These are phyloP conservation scores for Osmerus mordax DNA, from an alignment of 2,113 vertebrate species.

Conservation along the genomic window DNA sequence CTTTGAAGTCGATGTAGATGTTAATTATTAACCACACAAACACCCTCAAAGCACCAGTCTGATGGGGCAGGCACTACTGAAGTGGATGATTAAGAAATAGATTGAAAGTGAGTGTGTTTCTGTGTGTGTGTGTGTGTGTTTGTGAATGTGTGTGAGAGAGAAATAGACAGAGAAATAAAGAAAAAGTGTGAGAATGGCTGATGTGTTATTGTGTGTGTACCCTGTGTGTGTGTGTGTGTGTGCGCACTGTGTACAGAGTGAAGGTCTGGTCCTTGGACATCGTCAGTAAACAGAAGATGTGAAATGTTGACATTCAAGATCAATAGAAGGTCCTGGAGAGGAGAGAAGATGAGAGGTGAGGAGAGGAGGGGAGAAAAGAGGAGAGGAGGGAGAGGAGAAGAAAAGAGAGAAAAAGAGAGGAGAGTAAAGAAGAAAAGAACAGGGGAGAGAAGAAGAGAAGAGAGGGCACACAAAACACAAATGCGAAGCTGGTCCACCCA, in stretches of 20 bases:
- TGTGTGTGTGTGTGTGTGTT: conserved; percentile 13
- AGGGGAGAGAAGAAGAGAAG: too few relatives aligned
- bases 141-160: conserved; percentile 7
- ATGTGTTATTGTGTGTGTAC: not conserved
- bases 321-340: conserved; percentile 43
- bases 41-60: not conserved
- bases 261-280: conserved; percentile 6
- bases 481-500: too few relatives aligned
- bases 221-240: conserved; percentile 22
- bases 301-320: conserved; percentile 60
- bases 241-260: conserved; percentile 38
- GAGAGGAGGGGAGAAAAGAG: not conserved
- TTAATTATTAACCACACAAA: conserved; percentile 22
- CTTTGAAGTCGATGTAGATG: conserved; percentile 19
- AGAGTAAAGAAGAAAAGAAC: not conserved
- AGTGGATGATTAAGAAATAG: conserved; percentile 1
- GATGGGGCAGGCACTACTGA: not conserved
- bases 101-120: conserved; percentile 3
- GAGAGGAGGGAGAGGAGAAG: not conserved
- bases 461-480: too few relatives aligned
- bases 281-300: conserved; percentile 21
- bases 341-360: conserved; percentile 15
- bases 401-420: not conserved
- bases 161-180: not conserved
- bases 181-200: too few relatives aligned